Base-by-base conservation (phyloP, 2,888 invertebrate species). In the Lysandra coridon region DNA sequence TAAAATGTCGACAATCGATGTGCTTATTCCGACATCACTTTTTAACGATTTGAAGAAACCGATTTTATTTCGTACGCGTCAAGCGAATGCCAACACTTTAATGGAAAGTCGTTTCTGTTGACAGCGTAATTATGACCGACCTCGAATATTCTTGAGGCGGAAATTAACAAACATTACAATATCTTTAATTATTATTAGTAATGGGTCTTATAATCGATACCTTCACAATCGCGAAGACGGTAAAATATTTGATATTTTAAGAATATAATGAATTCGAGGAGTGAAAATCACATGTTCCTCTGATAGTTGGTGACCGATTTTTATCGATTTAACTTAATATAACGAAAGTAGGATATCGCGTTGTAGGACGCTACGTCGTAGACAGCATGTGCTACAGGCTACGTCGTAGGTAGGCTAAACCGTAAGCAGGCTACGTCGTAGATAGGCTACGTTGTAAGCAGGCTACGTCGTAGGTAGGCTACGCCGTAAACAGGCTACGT, bases 91-190 rank as follows among this genome's bases (percentile, higher is more conserved):
- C 53, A 76, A 76, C 76, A 76, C 76, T 76, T 76, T 76, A 76
- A 76, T 76, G 76, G 76, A 57, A 76, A 76, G 30, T 76, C 57
- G 53, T 76, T 53, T 57, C 76, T 53, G 76, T 57, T 76, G 57
- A 76, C 76, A 76, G 57, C 49, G 53, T 57, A 76, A 76, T 76
- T 76, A 76, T 76, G 17, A 23, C 53, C 76, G 7, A 76, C 76
- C 17, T 53, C 75, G 44, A 76, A 76, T 3, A n/a, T 76, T 57
- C 49, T 53, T 76, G 78, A 78, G 17, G 78, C 57, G 73, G 78
- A 73, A 73, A 53, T 78, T 78, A 78, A 78, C 64, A 49, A 69
- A 49, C 33, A 76, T 76, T 76, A 76, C 76, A 57, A 57, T 33
- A 49, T 49, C 33, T 76, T 75, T 17, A 76, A 57, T 76, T 33